These are phyloP conservation scores for Chelon auratus DNA, from an alignment of 2,797 vertebrate genomes.

Conservation along the genomic window DNA sequence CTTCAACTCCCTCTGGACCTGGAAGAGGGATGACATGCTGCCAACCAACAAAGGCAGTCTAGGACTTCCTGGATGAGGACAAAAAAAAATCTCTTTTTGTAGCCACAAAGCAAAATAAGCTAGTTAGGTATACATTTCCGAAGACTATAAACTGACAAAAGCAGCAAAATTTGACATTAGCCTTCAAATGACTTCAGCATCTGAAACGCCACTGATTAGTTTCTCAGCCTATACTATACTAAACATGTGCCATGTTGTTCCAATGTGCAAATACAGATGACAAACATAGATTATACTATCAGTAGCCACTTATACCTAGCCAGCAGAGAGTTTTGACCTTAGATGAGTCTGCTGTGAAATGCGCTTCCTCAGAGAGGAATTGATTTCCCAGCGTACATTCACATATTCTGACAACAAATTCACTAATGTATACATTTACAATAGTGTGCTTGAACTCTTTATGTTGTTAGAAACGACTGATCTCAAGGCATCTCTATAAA, in stretches of 20 bases:
- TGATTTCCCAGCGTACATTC: conserved; percentile 15
- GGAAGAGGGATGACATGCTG: background rate
- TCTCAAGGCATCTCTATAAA: background rate
- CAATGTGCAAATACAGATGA: background rate
- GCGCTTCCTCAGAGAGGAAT: background rate
- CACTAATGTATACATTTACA: background rate
- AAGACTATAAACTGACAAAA: background rate
- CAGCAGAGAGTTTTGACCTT: background rate
- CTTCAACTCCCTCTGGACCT: background rate
- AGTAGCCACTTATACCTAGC: background rate
- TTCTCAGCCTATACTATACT: background rate
- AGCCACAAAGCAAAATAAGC: too few relatives aligned
- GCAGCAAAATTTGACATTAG: background rate
- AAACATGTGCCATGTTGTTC: background rate
- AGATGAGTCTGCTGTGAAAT: background rate
- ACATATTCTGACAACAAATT: background rate
- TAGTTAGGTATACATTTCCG: background rate
- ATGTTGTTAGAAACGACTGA: background rate
- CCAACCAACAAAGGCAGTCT: background rate
- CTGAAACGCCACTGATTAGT: background rate
- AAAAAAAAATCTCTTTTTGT: background rate
- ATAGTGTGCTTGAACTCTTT: background rate
- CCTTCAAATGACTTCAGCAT: background rate
- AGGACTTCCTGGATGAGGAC: background rate
- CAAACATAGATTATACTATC: background rate